These are phyloP conservation scores for Chalcosyrphus nemorum DNA, from an alignment of 2,888 invertebrate genomes.

Conservation along the genomic window DNA sequence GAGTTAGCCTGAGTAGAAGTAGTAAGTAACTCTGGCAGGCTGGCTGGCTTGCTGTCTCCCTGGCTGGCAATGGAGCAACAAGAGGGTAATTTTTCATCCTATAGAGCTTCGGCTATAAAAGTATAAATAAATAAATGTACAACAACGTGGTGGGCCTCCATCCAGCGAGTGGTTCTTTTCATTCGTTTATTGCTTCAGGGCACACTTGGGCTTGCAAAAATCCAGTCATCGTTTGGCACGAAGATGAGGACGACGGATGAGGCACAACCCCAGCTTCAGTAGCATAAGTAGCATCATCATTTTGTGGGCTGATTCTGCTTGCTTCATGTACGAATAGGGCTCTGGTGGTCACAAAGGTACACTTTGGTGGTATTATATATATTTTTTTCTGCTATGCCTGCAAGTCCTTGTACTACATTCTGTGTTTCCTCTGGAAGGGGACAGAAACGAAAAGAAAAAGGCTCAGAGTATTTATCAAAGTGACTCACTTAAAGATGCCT, in stretches of 20 bases:
- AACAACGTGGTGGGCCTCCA: constrained; percentile 25
- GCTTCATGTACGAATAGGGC: constrained; percentile 17
- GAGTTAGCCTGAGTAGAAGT: constrained; percentile 59
- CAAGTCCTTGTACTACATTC: constrained; percentile 37
- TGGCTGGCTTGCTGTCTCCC: no score
- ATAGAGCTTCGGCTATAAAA: constrained; percentile 56
- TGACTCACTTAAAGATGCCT: constrained; percentile 67
- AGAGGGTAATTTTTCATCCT: constrained; percentile 65
- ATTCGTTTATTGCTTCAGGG: constrained; percentile 68
- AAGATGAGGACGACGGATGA: constrained; percentile 2
- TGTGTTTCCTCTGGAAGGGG: constrained; percentile 6
- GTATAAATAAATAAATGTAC: constrained; percentile 55
- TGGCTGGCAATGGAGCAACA: constrained; percentile 61
- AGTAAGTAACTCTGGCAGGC: constrained; percentile 59
- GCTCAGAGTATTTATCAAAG: constrained; percentile 65
- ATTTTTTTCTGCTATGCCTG: constrained; percentile 17
- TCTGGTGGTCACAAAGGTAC: constrained; percentile 72
- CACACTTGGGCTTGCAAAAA: constrained; percentile 65
- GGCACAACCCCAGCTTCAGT: constrained; percentile 7
- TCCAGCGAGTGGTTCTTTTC: constrained; percentile 50
- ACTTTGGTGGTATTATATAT: constrained; percentile 50
- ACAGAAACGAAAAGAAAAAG: constrained; percentile 6
- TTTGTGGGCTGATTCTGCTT: constrained; percentile 65
- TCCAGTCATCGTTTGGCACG: constrained; percentile 40
- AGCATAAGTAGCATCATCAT: constrained; percentile 61